Base-by-base conservation (phyloP, 2,797 vertebrate species). In the Chrysocyon brachyurus region DNA sequence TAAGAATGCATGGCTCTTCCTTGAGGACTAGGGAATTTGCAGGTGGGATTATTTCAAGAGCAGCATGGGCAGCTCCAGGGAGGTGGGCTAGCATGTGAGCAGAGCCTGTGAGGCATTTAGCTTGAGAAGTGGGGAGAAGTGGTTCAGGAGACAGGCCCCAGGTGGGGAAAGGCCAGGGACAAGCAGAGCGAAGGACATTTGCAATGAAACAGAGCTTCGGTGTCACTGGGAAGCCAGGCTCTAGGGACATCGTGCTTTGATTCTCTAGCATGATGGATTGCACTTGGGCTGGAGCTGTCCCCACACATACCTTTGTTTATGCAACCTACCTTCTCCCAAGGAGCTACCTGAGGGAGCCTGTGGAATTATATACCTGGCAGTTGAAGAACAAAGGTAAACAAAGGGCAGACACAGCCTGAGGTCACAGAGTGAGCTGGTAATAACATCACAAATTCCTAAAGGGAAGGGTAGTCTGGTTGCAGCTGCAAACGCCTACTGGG, bases 371-470 rank as follows among this genome's bases (percentile, higher is more conserved):
- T 79, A 92, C 75, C 87, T 85, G 87, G 92, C 63, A 57, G 87
- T 87, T 66, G 68, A 77, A 96, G 90, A 94, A 96, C 90, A 86
- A 94, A 96, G 96, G 91, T 95, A 93, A 96, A 94, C 88, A 96
- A 90, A 92, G 93, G 97, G 95, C 95, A 96, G 97, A 97, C 92
- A 85, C 86, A 91, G 95, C 97, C 95, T n/a, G 91, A 95, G 96
- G 96, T 97, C 94, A 92, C 52, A 56, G 63, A 94, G 84, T 4
- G 19, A 96, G 93, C 90, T 40, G 91, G 87, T 94, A 91, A 86
- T 57, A 79, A 91, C 94, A 91, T 94, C 94, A 63, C 90, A 85
- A 31, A 92, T 87, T 87, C 96, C 95, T 96, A 31, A 90, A 97
- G 92, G 93, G 33, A 93, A 97, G 84, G 95, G 90, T 66, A 89